Conservation (phyloP, 2,797 vertebrate genomes). For the Falco naumanni region DNA sequence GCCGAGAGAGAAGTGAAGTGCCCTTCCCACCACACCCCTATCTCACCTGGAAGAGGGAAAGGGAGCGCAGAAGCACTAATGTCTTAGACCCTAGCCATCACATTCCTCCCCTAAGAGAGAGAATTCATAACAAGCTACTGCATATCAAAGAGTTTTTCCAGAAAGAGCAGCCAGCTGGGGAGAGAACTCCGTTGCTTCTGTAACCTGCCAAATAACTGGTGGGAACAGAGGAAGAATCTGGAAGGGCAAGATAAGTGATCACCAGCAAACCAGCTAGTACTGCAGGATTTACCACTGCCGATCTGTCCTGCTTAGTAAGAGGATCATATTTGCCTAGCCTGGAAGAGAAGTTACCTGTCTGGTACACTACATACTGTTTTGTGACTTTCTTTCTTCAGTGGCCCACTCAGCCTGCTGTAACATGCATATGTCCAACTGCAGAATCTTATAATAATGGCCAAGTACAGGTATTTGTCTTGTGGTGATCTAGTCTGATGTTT, state of each 20-base stretch:
- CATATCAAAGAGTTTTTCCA: constrained; percentile 76
- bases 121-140: constrained; percentile 76
- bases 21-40: constrained; percentile 93
- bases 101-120: constrained; percentile 84
- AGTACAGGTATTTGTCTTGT: not conserved
- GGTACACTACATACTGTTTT: not conserved
- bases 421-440: not conserved
- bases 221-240: not conserved
- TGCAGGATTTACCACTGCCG: not conserved
- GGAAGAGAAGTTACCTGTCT: not conserved
- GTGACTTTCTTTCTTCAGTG: not conserved
- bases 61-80: constrained; percentile 91
- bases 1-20: constrained; percentile 82
- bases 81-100: constrained; percentile 95
- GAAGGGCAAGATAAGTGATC: not conserved
- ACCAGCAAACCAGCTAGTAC: not conserved
- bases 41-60: constrained; percentile 88
- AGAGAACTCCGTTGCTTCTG: constrained; percentile 91
- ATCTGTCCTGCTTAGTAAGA: not conserved
- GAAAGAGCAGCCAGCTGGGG: constrained; percentile 80
- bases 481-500: not conserved
- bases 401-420: not conserved
- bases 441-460: not conserved
- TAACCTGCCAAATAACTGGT: constrained; percentile 48
- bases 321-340: not conserved